Conservation (phyloP, 2,797 vertebrate genomes). For the Channallabes apus region DNA sequence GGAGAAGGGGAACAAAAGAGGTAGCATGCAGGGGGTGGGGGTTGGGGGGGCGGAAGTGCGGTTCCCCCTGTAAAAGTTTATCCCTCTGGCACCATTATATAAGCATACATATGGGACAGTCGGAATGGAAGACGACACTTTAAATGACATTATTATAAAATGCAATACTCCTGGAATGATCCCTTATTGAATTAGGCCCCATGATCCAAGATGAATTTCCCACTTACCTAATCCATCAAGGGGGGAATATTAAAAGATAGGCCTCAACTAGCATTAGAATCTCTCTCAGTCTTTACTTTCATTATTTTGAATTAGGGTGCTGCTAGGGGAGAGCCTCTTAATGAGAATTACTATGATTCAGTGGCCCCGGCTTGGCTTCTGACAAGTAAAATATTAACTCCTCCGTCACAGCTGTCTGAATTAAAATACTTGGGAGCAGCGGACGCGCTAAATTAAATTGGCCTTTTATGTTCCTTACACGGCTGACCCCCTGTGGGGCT, state of each 20-base stretch:
- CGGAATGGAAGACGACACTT: slow-evolving; percentile 99
- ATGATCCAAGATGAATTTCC: slow-evolving; percentile 99
- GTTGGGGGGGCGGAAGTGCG: slow-evolving; percentile 55
- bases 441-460: slow-evolving; percentile 99
- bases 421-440: slow-evolving; percentile 99
- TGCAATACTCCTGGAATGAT: slow-evolving; percentile 99
- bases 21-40: slow-evolving; percentile 22
- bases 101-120: slow-evolving; percentile 99
- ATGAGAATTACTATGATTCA: slow-evolving; percentile 99
- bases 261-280: slow-evolving; percentile 99
- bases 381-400: slow-evolving; percentile 99
- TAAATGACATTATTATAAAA: slow-evolving; percentile 99
- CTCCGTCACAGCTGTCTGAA: slow-evolving; percentile 99
- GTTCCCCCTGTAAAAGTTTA: slow-evolving; percentile 90
- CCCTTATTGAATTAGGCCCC: slow-evolving; percentile 99
- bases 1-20: slow-evolving; percentile 43
- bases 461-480: slow-evolving; percentile 99
- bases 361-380: slow-evolving; percentile 97
- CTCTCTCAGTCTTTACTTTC: slow-evolving; percentile 99
- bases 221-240: slow-evolving; percentile 99
- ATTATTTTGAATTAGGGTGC: slow-evolving; percentile 99
- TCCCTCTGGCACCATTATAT: slow-evolving; percentile 95
- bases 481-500: slow-evolving; percentile 98
- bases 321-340: slow-evolving; percentile 99
- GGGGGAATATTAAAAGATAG: slow-evolving; percentile 99